A percentile compares a stretch with the other conserved stretches of the same genome.
Conservation (phyloP, 30 jellyfish, hydroid and myxozoan species). For the Pelagia noctiluca region DNA sequence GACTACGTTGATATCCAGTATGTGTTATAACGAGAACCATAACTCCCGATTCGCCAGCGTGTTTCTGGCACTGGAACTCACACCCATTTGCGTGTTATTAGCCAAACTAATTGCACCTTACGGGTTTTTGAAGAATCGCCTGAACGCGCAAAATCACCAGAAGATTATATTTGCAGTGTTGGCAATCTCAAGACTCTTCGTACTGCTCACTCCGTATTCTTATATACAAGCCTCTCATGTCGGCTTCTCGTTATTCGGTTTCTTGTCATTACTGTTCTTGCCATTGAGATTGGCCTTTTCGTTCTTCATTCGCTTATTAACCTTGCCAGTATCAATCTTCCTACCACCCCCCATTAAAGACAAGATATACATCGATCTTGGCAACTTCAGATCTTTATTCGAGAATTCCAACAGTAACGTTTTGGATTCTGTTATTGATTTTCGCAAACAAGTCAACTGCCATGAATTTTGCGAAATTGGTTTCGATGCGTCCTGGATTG, state of each 20-base stretch:
- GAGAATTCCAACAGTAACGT: background rate
- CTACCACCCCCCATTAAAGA: background rate
- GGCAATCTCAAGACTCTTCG: background rate
- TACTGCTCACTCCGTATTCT: background rate
- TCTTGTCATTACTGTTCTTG: background rate
- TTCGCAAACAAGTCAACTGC: background rate
- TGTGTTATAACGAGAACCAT: constrained; percentile 2
- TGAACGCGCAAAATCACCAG: too few relatives aligned
- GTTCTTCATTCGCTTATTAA: background rate
- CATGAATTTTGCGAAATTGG: background rate
- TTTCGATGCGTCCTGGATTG: background rate
- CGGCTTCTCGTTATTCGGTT: too few relatives aligned
- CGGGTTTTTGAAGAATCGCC: too few relatives aligned
- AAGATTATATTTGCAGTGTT: too few relatives aligned
- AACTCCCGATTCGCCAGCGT: constrained; percentile 6
- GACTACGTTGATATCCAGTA: background rate
- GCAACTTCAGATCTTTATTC: background rate
- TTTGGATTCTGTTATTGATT: too few relatives aligned
- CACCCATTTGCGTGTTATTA: background rate
- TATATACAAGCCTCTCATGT: too few relatives aligned
- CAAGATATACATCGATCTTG: background rate
- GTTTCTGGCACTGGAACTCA: background rate
- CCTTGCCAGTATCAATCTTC: background rate
- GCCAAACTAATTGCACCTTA: too few relatives aligned
- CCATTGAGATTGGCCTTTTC: background rate